Conservation (phyloP, 2,113 vertebrate genomes). For the Rattus rattus region DNA sequence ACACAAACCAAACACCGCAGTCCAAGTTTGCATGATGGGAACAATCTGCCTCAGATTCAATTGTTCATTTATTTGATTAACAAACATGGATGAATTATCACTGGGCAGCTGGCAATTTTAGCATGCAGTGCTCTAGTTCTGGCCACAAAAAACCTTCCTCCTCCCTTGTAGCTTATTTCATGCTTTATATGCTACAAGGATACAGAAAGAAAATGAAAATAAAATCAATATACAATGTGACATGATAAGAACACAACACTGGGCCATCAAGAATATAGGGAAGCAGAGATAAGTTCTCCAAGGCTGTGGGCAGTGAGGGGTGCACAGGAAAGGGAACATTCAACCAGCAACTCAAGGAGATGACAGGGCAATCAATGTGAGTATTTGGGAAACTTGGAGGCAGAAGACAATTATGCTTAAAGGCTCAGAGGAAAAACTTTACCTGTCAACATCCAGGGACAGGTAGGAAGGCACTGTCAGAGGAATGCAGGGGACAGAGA, state of each 20-base stretch:
- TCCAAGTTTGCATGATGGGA: not conserved
- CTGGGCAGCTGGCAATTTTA: not conserved
- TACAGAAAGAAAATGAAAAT: not conserved
- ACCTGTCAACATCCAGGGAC: not conserved
- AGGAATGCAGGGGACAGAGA: no score
- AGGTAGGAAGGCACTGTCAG: not conserved
- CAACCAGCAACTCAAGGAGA: not conserved
- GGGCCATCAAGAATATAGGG: fast-evolving
- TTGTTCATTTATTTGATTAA: not conserved
- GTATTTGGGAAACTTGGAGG: not conserved
- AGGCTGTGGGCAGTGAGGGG: not conserved
- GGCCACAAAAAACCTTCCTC: fast-evolving
- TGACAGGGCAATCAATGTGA: not conserved
- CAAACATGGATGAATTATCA: not conserved
- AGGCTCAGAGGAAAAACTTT: not conserved
- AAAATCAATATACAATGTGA: not conserved
- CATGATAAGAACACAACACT: not conserved
- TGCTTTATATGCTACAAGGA: not conserved
- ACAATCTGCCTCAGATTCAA: fast-evolving
- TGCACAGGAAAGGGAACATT: not conserved
- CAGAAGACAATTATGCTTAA: not conserved
- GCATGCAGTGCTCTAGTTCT: not conserved
- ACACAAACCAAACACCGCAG: not conserved
- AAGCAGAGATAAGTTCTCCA: fast-evolving
- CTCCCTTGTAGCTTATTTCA: not conserved